Percentiles rank a stretch among this genome's conserved stretches.
These are phyloP conservation scores for Heteromyza rotundicornis DNA, from an alignment of 2,888 invertebrate species.

Conservation along the genomic window DNA sequence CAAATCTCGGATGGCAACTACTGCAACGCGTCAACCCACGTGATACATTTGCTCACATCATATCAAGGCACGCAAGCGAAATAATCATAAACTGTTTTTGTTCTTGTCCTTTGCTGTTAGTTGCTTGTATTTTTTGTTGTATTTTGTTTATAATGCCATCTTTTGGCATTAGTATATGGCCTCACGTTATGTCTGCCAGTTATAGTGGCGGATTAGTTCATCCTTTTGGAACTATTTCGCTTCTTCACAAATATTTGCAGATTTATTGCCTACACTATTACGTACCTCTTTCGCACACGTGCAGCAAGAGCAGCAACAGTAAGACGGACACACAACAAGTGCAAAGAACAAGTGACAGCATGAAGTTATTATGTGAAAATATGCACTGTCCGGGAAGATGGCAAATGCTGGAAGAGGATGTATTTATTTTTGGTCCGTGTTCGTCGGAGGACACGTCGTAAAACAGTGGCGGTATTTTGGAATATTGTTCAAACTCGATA, in stretches of 20 bases:
- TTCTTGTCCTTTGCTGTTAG: neutral
- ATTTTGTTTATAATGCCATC: no score
- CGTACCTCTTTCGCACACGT: neutral
- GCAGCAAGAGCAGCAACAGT: neutral
- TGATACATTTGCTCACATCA: neutral
- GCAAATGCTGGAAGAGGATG: no score
- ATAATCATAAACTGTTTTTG: neutral
- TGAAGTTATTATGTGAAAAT: neutral
- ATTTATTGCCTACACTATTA: neutral
- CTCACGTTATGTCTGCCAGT: neutral
- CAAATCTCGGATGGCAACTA: no score
- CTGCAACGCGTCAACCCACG: no score
- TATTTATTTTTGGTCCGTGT: no score
- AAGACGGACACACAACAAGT: neutral
- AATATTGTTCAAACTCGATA: no score
- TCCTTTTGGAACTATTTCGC: no score
- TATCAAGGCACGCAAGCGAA: no score
- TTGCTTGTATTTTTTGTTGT: neutral
- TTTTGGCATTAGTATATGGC: neutral
- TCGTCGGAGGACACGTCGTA: no score
- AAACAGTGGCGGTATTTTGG: no score
- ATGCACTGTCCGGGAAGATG: no score
- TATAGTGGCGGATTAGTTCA: no score
- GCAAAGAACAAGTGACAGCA: neutral
- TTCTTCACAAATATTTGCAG: neutral